These are phyloP conservation scores for Penaeus chinensis DNA, from an alignment of 1,140 invertebrate species.

Conservation along the genomic window DNA sequence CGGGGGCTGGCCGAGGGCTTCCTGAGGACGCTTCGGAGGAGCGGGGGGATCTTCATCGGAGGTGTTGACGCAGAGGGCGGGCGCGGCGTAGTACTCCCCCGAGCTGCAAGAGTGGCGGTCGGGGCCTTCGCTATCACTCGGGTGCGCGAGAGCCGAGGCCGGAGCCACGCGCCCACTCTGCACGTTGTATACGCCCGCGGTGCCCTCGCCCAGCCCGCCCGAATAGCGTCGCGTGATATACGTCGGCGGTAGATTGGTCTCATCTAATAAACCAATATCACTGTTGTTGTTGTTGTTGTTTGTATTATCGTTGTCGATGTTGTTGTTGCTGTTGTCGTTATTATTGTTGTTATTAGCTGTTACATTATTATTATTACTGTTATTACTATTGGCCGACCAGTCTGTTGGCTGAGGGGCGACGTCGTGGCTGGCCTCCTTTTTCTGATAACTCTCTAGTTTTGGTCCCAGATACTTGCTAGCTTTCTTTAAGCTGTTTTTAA, in stretches of 20 bases:
- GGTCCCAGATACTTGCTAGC: conserved; percentile 59
- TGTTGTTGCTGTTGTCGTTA: too few species aligned
- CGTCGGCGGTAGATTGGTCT: too few species aligned
- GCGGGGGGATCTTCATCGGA: conserved; percentile 56
- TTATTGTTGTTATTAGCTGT: too few species aligned
- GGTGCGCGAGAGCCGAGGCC: background rate
- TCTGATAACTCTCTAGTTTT: conserved; percentile 19
- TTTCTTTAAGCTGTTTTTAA: conserved; percentile 62
- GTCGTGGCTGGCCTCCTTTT: background rate
- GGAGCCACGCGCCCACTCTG: conserved; percentile 39
- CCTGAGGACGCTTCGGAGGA: background rate
- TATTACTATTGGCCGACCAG: background rate
- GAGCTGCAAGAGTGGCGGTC: conserved; percentile 44
- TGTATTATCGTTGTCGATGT: too few species aligned
- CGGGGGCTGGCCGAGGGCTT: conserved; percentile 11
- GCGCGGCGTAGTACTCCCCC: conserved; percentile 59
- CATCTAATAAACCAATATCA: too few species aligned
- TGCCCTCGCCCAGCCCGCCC: conserved; percentile 18
- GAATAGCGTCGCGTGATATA: background rate
- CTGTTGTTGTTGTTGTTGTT: too few species aligned
- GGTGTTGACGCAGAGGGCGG: conserved; percentile 57
- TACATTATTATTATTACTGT: background rate
- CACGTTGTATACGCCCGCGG: conserved; percentile 48
- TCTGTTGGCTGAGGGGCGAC: background rate
- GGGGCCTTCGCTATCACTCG: conserved; percentile 31